These are phyloP conservation scores for Hypomecis punctinalis DNA, from an alignment of 2,888 invertebrate species.

Conservation along the genomic window DNA sequence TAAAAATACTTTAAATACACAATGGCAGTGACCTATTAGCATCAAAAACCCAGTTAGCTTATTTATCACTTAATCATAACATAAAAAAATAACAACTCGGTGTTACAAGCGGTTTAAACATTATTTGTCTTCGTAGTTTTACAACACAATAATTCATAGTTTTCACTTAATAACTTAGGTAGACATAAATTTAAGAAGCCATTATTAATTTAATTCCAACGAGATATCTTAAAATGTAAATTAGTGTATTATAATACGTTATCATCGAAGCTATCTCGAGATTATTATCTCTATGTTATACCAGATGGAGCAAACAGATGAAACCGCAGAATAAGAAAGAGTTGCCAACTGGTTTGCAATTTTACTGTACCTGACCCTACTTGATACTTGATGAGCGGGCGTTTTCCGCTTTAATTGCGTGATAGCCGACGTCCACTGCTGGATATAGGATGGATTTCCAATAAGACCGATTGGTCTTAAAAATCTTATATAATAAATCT, in stretches of 20 bases:
- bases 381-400: too few relatives aligned
- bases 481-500: too few relatives aligned
- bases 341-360: slow-evolving; percentile 13
- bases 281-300: slow-evolving; percentile 52
- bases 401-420: too few relatives aligned
- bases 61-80: too few relatives aligned
- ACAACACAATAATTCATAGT: slow-evolving; percentile 2
- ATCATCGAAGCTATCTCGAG: slow-evolving; percentile 55
- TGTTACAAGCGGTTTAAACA: neutral
- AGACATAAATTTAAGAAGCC: slow-evolving; percentile 7
- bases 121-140: slow-evolving; percentile 12
- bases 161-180: slow-evolving; percentile 10
- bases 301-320: slow-evolving; percentile 55
- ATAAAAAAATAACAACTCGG: too few relatives aligned
- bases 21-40: too few relatives aligned
- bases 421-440: too few relatives aligned
- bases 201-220: slow-evolving; percentile 10
- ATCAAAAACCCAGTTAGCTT: too few relatives aligned
- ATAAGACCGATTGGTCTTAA: too few relatives aligned
- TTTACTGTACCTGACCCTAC: neutral
- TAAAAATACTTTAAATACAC: too few relatives aligned
- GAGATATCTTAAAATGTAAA: slow-evolving; percentile 45
- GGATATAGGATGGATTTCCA: too few relatives aligned
- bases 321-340: slow-evolving; percentile 36
- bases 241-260: slow-evolving; percentile 50